phyloP scores from a whole-genome alignment of 2,888 invertebrate genomes.

The Girardia tigrina region DNA sequence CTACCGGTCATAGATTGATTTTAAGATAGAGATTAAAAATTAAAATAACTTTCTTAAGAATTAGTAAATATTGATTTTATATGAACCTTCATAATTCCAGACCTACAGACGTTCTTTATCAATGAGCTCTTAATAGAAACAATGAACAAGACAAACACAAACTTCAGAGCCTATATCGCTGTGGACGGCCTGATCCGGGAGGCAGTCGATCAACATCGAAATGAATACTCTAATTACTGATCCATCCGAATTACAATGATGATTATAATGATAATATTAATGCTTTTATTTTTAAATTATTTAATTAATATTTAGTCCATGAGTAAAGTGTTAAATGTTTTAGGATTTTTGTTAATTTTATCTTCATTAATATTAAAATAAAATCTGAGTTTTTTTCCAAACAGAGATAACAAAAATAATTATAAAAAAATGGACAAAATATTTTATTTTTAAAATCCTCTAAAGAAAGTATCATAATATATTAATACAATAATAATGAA shows the following conservation, averaged over 20 bases:
- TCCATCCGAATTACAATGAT: too few species aligned
- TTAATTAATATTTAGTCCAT: neutral
- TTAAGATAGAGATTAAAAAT: too few species aligned
- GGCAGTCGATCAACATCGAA: neutral
- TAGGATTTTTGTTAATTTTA: neutral
- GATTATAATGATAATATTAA: too few species aligned
- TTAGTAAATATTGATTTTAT: too few species aligned
- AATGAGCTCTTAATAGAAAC: neutral
- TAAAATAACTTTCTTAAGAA: too few species aligned
- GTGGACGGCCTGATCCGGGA: slow-evolving; percentile 8
- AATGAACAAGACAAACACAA: neutral
- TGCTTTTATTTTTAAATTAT: neutral
- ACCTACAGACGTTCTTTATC: neutral
- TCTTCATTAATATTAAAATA: neutral
- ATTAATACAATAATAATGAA: too few species aligned
- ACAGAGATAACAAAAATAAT: neutral
- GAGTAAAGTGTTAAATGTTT: slow-evolving; percentile 19
- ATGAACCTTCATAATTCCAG: too few species aligned
- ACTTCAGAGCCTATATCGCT: neutral
- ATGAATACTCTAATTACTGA: neutral
- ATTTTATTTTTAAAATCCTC: neutral
- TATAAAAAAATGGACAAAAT: neutral
- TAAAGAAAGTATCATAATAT: too few species aligned
- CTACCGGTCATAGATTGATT: too few species aligned
- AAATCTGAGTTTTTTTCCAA: neutral